These are phyloP conservation scores for Neuroscelio doddi DNA, from an alignment of 2,888 invertebrate species.

Conservation along the genomic window DNA sequence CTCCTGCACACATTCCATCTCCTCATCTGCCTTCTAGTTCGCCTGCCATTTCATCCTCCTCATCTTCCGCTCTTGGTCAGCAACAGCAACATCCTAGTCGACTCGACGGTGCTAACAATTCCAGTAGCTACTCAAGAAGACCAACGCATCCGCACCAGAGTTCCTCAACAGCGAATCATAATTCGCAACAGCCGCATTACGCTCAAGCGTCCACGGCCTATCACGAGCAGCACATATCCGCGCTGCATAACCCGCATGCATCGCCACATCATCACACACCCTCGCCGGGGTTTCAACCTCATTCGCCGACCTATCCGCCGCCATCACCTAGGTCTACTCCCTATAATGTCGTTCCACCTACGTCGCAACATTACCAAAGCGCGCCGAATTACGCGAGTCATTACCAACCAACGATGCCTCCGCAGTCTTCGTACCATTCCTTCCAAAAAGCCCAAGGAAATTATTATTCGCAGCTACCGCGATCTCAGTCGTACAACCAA, in stretches of 20 bases:
- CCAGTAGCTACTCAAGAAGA: conserved; percentile 19
- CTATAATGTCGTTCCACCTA: conserved; percentile 62
- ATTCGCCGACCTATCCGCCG: conserved; percentile 69
- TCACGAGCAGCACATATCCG: conserved; percentile 45
- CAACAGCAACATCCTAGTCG: conserved; percentile 63
- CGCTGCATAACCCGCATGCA: conserved; percentile 59
- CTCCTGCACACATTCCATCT: conserved; percentile 64
- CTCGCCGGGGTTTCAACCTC: conserved; percentile 67
- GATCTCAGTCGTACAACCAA: conserved; percentile 55
- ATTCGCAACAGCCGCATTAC: conserved; percentile 23
- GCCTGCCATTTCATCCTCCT: conserved; percentile 14
- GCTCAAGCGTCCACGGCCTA: conserved; percentile 15
- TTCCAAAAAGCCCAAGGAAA: conserved; percentile 52
- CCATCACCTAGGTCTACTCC: conserved; percentile 75
- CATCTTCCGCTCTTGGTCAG: conserved; percentile 15
- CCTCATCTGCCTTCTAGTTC: conserved; percentile 53
- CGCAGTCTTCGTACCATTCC: conserved; percentile 66
- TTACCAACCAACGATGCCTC: conserved; percentile 55
- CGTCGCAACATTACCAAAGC: conserved; percentile 71
- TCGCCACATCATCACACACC: conserved; percentile 61
- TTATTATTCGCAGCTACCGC: conserved; percentile 49
- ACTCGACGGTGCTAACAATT: conserved; percentile 45
- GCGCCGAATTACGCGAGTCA: conserved; percentile 70
- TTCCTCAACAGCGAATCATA: neutral
- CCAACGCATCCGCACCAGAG: conserved; percentile 11